phyloP scores from a whole-genome alignment of 2,797 vertebrate genomes.

The Ambastaia sidthimunki region DNA sequence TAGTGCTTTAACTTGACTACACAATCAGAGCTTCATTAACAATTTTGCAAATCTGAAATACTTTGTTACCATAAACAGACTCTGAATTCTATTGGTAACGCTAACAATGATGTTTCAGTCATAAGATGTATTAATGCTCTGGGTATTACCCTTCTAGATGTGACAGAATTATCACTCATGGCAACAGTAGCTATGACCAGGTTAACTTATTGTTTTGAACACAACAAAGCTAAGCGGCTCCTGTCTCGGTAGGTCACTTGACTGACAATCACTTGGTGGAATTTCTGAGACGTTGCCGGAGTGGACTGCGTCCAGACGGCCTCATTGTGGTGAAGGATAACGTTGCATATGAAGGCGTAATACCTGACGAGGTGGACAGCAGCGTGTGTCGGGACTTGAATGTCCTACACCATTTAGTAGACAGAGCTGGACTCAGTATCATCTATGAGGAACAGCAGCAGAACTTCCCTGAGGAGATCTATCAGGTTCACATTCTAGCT shows the following conservation, averaged over 20 bases:
- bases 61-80: too few relatives aligned
- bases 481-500: slow-evolving; percentile 91
- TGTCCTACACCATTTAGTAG: slow-evolving; percentile 79
- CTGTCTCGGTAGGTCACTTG: slow-evolving; percentile 84
- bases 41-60: too few relatives aligned
- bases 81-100: too few relatives aligned
- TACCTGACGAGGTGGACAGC: slow-evolving; percentile 96
- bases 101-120: too few relatives aligned
- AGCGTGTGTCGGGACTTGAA: slow-evolving; percentile 91
- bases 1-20: not conserved
- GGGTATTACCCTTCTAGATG: too few relatives aligned
- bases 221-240: not conserved
- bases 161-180: too few relatives aligned
- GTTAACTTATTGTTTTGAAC: not conserved
- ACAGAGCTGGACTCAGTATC: slow-evolving; percentile 82
- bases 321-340: slow-evolving; percentile 96
- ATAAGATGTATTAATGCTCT: not conserved
- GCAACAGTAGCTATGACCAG: too few relatives aligned
- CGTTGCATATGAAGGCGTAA: slow-evolving; percentile 91
- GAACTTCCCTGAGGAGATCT: slow-evolving; percentile 94
- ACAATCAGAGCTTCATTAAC: not conserved
- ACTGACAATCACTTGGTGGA: slow-evolving; percentile 88
- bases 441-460: slow-evolving; percentile 87
- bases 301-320: slow-evolving; percentile 84
- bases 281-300: slow-evolving; percentile 88